Evolutionary conservation across 2,797 vertebrate genomes (phyloP), one percentile per base, ranked within the genome.

Genomic region (Morus bassanus): DNA sequence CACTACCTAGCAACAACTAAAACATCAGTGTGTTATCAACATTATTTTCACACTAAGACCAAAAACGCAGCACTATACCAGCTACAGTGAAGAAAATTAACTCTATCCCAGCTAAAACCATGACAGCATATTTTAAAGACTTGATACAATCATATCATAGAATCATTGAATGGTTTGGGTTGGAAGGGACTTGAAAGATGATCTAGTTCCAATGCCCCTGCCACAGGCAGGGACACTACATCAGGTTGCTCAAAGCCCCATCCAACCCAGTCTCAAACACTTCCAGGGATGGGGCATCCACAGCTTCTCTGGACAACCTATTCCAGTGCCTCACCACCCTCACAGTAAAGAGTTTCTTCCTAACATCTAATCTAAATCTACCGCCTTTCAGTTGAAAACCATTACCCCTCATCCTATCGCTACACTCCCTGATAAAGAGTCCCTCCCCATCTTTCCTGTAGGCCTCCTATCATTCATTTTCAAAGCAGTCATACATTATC

Each of bases 181-280:
- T 70, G 11, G 28, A 89, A 74, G 23, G 5, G 2, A 53, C 5
- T 2, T 37, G 45, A n/a, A 51, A 64, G 9, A n/a, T 23, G 11
- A 31, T 2, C 2, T 8, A 33, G 9, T 65, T 64, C 14, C 15
- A 74, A 7, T 6, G 1, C 1, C 13, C 1, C 23, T 50, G 13
- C 18, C 25, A 8, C 19, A 22, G 11, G 25, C 33, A 64, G 11
- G 18, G 9, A 28, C n/a, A 63, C 16, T 11, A 30, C 39, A 23
- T 6, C 30, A 75, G 23, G 18, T 13, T 67, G 12, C 67, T 50
- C 28, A 21, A 54, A 81, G 10, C 1, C 12, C 1, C 7, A 5
- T 43, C 19, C 25, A 27, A 4, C 21, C 10, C 63, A 18, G 5
- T 3, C 53, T 46, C 46, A 10, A 88, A 46, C 6, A 13, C 2